A percentile compares a stretch with the other conserved stretches of the same genome.
These are phyloP conservation scores for Sarcophaga rosellei DNA, from an alignment of 2,888 invertebrate species.

Conservation along the genomic window DNA sequence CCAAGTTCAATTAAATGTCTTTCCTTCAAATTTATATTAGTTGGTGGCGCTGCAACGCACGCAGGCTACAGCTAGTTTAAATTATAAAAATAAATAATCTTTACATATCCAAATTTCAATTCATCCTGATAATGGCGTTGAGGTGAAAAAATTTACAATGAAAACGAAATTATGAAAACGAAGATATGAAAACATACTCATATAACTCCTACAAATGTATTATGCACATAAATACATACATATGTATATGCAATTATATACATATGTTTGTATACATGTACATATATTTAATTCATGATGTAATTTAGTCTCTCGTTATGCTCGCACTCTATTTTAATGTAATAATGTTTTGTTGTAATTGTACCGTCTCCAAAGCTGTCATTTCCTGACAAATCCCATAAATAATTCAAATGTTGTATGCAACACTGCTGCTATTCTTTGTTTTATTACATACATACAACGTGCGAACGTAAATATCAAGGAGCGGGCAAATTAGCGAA, in stretches of 20 bases:
- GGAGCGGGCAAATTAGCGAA: neutral
- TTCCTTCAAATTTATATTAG: too few species aligned
- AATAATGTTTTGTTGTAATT: constrained; percentile 4
- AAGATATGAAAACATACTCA: neutral
- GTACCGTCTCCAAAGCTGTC: constrained; percentile 61
- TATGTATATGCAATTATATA: neutral
- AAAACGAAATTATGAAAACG: too few species aligned
- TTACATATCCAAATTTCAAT: too few species aligned
- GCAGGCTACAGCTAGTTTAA: too few species aligned
- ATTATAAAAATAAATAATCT: too few species aligned
- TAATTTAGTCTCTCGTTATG: neutral
- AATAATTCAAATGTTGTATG: constrained; percentile 65
- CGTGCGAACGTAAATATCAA: neutral
- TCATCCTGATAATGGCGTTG: too few species aligned
- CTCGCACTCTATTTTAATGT: neutral
- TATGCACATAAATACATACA: neutral
- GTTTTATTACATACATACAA: neutral
- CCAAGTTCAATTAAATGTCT: too few species aligned
- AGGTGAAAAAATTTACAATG: too few species aligned
- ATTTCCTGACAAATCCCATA: constrained; percentile 67
- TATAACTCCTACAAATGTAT: too few species aligned
- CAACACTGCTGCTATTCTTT: neutral
- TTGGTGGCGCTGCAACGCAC: too few species aligned
- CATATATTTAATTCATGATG: neutral
- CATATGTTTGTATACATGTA: neutral